Percentiles rank a stretch among this genome's conserved stretches.
Conservation (phyloP, 2,113 vertebrate genomes). For the Balaenoptera acutorostrata region DNA sequence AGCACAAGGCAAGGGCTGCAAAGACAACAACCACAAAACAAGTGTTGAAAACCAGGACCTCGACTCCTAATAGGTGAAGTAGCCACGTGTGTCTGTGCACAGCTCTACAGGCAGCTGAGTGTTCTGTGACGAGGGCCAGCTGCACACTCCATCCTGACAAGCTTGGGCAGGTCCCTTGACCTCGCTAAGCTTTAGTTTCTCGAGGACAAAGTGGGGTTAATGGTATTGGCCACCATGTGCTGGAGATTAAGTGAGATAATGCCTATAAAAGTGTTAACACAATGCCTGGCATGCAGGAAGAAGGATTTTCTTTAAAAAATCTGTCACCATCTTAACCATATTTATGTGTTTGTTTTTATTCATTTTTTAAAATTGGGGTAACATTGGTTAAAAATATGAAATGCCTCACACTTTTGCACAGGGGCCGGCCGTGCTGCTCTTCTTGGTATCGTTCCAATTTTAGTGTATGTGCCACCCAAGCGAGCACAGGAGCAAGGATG, state of each 20-base stretch:
- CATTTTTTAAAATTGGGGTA: background rate
- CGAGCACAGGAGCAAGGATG: background rate
- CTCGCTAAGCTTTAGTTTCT: background rate
- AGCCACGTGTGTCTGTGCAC: rapidly evolving
- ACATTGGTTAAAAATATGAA: background rate
- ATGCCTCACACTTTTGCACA: background rate
- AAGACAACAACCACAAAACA: too few relatives aligned
- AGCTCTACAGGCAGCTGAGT: background rate
- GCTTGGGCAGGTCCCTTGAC: background rate
- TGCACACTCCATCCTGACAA: background rate
- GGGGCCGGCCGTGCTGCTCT: background rate
- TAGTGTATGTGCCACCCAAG: rapidly evolving
- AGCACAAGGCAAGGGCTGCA: rapidly evolving
- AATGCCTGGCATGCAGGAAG: background rate
- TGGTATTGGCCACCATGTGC: background rate
- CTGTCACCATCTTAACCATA: background rate
- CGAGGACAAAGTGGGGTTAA: background rate
- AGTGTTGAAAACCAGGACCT: background rate
- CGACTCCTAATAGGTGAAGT: background rate
- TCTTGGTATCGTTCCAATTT: background rate
- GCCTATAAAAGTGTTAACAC: background rate
- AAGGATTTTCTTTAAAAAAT: background rate
- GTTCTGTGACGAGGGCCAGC: background rate
- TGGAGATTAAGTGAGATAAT: background rate
- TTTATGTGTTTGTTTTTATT: background rate